These are phyloP conservation scores for Galeopsomyia nigrocyanea DNA, from an alignment of 2,888 invertebrate genomes.

Conservation along the genomic window DNA sequence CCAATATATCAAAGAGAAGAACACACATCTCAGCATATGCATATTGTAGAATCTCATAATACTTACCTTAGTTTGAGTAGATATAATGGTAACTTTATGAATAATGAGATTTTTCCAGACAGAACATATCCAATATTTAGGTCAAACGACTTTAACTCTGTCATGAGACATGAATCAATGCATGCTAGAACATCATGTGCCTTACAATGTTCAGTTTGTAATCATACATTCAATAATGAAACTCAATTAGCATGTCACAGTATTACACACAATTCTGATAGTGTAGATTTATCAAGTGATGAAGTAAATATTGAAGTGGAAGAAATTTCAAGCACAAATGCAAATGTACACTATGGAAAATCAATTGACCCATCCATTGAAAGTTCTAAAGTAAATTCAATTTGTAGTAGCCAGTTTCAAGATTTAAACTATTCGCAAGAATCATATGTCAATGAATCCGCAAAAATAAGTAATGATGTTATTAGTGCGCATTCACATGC, in stretches of 20 bases:
- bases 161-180: slow-evolving; percentile 21
- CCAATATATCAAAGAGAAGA: slow-evolving; percentile 52
- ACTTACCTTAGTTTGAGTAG: slow-evolving; percentile 55
- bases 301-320: slow-evolving; percentile 60
- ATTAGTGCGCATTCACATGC: no score
- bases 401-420: slow-evolving; percentile 52
- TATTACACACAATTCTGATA: slow-evolving; percentile 57
- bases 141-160: slow-evolving; percentile 27
- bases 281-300: slow-evolving; percentile 57
- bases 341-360: slow-evolving; percentile 55
- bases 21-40: slow-evolving; percentile 60
- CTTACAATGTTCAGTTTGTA: slow-evolving; percentile 62
- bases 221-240: slow-evolving; percentile 61
- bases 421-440: slow-evolving; percentile 53
- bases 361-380: slow-evolving; percentile 54
- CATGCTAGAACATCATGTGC: slow-evolving; percentile 58
- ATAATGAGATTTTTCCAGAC: slow-evolving; percentile 32
- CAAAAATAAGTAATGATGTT: slow-evolving; percentile 33
- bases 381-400: slow-evolving; percentile 48
- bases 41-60: slow-evolving; percentile 62
- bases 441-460: slow-evolving; percentile 45
- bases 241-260: slow-evolving; percentile 60
- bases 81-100: slow-evolving; percentile 45
- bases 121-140: slow-evolving; percentile 25
- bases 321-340: slow-evolving; percentile 57